These are phyloP conservation scores for Botrylloides violaceus DNA, from an alignment of 23 tunicate species.

Conservation along the genomic window DNA sequence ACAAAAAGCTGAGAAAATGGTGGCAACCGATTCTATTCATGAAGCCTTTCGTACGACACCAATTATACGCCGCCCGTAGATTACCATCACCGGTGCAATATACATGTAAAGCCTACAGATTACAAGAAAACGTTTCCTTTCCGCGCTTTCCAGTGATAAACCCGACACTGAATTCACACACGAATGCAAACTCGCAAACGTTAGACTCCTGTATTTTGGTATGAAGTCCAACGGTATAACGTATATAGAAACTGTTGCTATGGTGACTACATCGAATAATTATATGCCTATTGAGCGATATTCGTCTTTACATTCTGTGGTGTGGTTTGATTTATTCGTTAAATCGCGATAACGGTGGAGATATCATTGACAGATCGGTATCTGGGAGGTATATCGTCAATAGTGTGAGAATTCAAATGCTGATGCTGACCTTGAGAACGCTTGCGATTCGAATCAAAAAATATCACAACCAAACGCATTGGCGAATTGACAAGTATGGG, in stretches of 20 bases:
- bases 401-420: background rate
- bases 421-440: background rate
- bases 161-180: background rate
- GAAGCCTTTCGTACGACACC: no score
- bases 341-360: background rate
- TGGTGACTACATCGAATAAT: background rate
- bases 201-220: no score
- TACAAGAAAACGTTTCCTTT: background rate
- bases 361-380: background rate
- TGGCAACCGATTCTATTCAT: no score
- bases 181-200: no score
- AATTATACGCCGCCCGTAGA: no score
- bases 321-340: background rate
- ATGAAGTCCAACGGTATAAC: no score
- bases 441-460: background rate
- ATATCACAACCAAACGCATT: no score
- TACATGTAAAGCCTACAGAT: background rate
- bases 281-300: background rate
- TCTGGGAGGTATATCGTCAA: background rate
- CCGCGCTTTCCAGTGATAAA: background rate
- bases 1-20: no score
- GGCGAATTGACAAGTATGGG: no score
- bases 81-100: background rate
- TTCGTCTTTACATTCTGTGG: background rate
- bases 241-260: background rate